Conservation (phyloP, 2,113 vertebrate genomes). For the Leptocoma aspasia region DNA sequence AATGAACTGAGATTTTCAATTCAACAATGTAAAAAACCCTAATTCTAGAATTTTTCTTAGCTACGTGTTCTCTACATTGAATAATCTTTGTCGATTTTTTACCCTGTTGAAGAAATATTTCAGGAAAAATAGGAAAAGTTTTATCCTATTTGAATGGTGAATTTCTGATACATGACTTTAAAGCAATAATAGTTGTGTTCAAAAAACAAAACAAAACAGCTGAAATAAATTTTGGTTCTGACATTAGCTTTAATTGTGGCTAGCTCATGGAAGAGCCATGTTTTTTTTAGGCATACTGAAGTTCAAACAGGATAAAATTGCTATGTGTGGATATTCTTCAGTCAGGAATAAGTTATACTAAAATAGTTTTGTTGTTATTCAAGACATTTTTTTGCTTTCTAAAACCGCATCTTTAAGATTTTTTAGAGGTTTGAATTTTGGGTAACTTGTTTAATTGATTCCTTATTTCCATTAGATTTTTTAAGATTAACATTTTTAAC, state of each 20-base stretch:
- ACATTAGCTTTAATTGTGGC: not conserved
- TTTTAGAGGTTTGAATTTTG: not conserved
- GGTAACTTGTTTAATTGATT: not conserved
- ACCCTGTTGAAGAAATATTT: not conserved
- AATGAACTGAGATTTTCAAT: not conserved
- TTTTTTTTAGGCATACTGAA: not conserved
- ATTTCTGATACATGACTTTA: not conserved
- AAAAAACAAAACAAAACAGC: not conserved
- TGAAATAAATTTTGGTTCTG: not conserved
- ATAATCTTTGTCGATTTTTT: not conserved
- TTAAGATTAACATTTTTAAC: not conserved
- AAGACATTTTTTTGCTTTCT: not conserved
- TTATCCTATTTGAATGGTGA: not conserved
- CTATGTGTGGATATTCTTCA: not conserved
- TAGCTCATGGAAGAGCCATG: not conserved
- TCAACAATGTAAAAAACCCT: not conserved
- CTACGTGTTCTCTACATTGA: not conserved
- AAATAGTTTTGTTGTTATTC: not conserved
- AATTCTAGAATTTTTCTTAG: not conserved
- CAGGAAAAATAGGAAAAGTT: not conserved
- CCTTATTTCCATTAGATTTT: not conserved
- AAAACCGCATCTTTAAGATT: not conserved
- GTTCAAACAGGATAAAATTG: not conserved
- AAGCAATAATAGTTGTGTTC: not conserved
- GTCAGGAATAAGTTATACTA: not conserved